phyloP scores from a whole-genome alignment of 1,140 invertebrate species.

The Panagrolaimus sp. region DNA sequence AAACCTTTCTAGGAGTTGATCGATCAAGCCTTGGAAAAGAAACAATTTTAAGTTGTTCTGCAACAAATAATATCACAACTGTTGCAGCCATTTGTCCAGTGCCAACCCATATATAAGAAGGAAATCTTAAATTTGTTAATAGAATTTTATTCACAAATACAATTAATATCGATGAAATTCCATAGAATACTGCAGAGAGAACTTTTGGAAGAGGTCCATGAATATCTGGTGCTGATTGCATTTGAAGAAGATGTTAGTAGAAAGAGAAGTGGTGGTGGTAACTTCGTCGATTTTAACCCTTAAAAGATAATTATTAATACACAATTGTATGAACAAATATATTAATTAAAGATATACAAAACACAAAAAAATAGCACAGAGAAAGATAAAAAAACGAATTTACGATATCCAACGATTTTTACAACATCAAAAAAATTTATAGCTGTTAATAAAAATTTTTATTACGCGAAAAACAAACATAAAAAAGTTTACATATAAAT shows the following conservation, averaged over 20 bases:
- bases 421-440: not conserved
- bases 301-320: too few relatives aligned
- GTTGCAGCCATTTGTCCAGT: conserved; percentile 76
- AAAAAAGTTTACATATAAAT: too few relatives aligned
- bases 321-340: too few relatives aligned
- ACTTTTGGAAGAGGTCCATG: conserved; percentile 50
- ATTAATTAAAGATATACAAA: too few relatives aligned
- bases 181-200: conserved; percentile 76
- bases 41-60: conserved; percentile 71
- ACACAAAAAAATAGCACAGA: not conserved
- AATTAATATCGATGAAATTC: conserved; percentile 81
- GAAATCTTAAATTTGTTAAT: conserved; percentile 76
- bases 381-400: not conserved
- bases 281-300: too few relatives aligned
- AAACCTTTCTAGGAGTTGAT: conserved; percentile 60
- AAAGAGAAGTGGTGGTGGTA: too few relatives aligned
- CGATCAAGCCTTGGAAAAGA: conserved; percentile 68
- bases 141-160: conserved; percentile 93
- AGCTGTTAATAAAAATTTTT: not conserved
- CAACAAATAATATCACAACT: conserved; percentile 73
- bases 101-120: conserved; percentile 81
- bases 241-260: too few relatives aligned
- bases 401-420: too few relatives aligned
- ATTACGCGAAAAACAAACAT: too few relatives aligned
- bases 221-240: not conserved